Base-by-base conservation (phyloP, 2,113 vertebrate genomes). In the Alethe diademata region DNA sequence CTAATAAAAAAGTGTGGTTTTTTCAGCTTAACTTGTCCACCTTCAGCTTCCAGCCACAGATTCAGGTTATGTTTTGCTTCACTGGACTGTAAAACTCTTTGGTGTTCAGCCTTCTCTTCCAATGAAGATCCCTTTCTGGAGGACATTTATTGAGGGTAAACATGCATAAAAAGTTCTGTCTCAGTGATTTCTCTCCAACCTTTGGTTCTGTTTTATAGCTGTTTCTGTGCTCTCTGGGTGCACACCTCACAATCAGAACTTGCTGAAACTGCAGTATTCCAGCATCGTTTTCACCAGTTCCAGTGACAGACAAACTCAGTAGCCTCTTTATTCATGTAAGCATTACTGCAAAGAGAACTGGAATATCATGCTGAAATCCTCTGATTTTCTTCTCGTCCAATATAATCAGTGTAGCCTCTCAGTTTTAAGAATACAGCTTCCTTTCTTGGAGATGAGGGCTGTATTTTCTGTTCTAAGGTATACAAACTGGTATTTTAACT, bases 21-120 rank as follows among this genome's bases (percentile, higher is more conserved):
- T 95, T 92, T 89, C 91, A 81, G 83, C 56, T 86, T 92, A 91
- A 84, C 81, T 95, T 94, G 69, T 43, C 65, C 80, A 91, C 48
- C 51, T 91, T 66, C 90, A 86, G 29, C 82, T 93, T 79, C 42
- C 66, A 93, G 74, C 15, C 54, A 33, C 45, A 70, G 81, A 57
- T 40, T 69, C 47, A 45, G 26, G 38, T 43, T 81, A 73, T 78
- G 43, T 60, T 62, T 92, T 6, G 1, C 75, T 88, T 91, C 91
- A 89, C 35, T 71, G 60, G 64, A 25, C 47, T 94, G 54, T 40
- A 78, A 95, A 95, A 36, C 14, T 57, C 64, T 88, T 78, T 71
- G 56, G 64, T 88, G 58, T 76, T 86, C 72, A 84, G 22, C 48
- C 40, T 93, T 48, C 64, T 66, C 53, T 71, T 67, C 61, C 76